Evolutionary conservation across 92 coral and sea anemone species (phyloP).

Genomic region (Porites divaricata): DNA sequence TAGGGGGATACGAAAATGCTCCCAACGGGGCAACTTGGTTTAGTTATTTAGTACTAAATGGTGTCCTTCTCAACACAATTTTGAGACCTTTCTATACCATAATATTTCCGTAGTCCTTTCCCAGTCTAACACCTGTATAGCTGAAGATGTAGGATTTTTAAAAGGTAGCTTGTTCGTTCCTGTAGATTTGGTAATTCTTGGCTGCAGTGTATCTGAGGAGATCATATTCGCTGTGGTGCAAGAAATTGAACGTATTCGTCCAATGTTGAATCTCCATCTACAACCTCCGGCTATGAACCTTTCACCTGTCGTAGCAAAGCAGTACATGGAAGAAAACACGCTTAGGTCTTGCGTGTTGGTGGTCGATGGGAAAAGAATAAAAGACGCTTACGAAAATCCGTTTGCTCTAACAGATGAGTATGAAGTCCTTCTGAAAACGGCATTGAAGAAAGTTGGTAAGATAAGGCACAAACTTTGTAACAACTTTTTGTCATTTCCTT

Average conservation of each 20-base stretch:
- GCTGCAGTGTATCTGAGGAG: background rate
- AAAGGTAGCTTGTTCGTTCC: background rate
- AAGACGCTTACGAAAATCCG: background rate
- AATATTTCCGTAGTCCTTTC: no score
- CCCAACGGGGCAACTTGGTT: no score
- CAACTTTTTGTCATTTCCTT: no score
- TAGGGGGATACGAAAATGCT: no score
- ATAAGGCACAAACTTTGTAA: no score
- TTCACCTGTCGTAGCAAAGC: background rate
- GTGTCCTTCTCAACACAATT: no score
- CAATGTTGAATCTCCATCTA: background rate
- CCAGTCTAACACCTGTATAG: no score
- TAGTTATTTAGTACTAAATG: no score
- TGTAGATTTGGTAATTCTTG: constrained; percentile 13
- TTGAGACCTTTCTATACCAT: no score
- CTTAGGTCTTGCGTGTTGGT: constrained; percentile 11
- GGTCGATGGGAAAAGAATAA: background rate
- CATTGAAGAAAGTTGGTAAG: constrained; percentile 1
- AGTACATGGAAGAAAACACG: background rate
- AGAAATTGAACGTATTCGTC: background rate
- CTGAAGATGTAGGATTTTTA: no score
- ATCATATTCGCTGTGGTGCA: background rate
- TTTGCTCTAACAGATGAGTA: background rate
- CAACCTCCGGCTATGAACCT: background rate
- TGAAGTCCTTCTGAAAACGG: constrained; percentile 4